Percentiles rank a stretch among this genome's conserved stretches.
Evolutionary conservation across 2,888 invertebrate species (phyloP).

Genomic region (Reticulitermes lucifugus): DNA sequence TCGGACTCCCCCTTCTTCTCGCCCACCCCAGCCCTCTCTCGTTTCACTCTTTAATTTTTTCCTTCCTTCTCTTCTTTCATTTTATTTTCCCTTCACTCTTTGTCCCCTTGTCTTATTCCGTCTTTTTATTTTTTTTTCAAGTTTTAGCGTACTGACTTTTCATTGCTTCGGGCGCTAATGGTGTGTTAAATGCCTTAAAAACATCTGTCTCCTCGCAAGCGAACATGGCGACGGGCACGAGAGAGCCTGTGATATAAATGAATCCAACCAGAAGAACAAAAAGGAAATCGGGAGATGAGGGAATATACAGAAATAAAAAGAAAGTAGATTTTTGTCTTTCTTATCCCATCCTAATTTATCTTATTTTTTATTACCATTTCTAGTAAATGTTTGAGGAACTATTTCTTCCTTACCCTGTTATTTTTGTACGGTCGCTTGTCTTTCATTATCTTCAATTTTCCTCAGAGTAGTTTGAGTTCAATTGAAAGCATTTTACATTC

Average conservation of each 20-base stretch:
- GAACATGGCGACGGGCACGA: neutral
- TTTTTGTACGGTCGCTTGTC: neutral
- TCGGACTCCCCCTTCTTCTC: conserved; percentile 14
- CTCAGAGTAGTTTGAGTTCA: neutral
- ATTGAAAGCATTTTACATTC: neutral
- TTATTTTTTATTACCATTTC: conserved; percentile 24
- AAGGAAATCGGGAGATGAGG: conserved; percentile 27
- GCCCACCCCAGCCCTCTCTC: conserved; percentile 26
- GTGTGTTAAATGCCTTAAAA: conserved; percentile 49
- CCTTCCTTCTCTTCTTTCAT: conserved; percentile 34
- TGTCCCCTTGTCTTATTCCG: conserved; percentile 30
- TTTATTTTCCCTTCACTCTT: conserved; percentile 41
- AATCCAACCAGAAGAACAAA: conserved; percentile 24
- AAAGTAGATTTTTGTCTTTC: conserved; percentile 34
- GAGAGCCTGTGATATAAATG: conserved; percentile 31
- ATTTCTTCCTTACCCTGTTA: neutral
- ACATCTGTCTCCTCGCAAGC: conserved; percentile 46
- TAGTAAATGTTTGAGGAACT: conserved; percentile 2
- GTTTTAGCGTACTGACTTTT: neutral
- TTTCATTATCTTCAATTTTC: conserved; percentile 30
- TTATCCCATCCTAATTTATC: conserved; percentile 20
- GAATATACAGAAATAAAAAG: neutral
- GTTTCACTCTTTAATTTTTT: conserved; percentile 45
- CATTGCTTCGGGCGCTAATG: conserved; percentile 46
- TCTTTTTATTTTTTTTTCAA: conserved; percentile 29